Conservation (phyloP, 2,888 invertebrate species). For the Apamea monoglypha region DNA sequence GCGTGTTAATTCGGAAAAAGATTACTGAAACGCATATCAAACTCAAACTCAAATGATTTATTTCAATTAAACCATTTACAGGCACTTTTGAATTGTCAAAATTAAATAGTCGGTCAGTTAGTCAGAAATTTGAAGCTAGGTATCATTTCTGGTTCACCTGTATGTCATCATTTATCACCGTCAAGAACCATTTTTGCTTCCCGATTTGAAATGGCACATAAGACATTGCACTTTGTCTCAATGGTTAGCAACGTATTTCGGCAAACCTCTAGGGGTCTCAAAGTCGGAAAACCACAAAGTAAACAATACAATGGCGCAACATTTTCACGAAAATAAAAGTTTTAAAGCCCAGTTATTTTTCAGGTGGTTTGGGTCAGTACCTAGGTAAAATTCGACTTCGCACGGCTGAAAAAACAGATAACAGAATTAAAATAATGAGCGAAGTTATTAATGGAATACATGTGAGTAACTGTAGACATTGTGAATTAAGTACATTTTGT, state of each 20-base stretch:
- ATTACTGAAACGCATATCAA: not conserved
- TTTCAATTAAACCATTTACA: too few species aligned
- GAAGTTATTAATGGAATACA: constrained; percentile 98
- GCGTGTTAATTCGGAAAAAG: not conserved
- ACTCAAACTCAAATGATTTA: too few species aligned
- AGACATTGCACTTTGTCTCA: not conserved
- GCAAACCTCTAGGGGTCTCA: not conserved
- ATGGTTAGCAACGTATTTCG: not conserved
- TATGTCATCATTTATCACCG: not conserved
- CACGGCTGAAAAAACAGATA: constrained; percentile 96
- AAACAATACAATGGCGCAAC: not conserved
- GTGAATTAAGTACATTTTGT: constrained; percentile 1
- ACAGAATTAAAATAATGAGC: constrained; percentile 97
- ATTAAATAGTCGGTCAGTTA: too few species aligned
- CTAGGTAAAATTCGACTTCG: constrained; percentile 92
- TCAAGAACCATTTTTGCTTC: not conserved
- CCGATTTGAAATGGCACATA: not conserved
- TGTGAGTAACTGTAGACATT: constrained; percentile 87
- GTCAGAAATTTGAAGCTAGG: too few species aligned
- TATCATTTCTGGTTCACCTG: not conserved
- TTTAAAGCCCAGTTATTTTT: constrained; percentile 56
- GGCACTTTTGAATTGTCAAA: too few species aligned
- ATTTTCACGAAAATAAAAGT: constrained; percentile 11
- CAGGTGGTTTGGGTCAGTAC: constrained; percentile 89
- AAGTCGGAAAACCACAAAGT: constrained; percentile 3